phyloP scores from a whole-genome alignment of 1,140 invertebrate species.

The Drosophila sp. region DNA sequence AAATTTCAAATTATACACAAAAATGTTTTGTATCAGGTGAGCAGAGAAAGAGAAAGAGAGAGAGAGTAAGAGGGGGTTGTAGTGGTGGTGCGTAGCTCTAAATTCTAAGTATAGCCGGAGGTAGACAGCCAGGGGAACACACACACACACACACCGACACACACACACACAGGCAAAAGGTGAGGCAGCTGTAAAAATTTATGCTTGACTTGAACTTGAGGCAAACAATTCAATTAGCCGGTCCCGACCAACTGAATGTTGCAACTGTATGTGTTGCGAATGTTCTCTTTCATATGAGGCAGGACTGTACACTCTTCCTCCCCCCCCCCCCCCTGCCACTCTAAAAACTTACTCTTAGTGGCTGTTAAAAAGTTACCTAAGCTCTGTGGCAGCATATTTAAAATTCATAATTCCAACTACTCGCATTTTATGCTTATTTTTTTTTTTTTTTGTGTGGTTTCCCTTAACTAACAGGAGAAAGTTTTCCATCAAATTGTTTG shows the following conservation, averaged over 20 bases:
- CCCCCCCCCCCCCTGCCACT: not conserved
- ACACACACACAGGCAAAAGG: not conserved
- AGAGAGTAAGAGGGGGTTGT: not conserved
- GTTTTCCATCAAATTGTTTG: conserved; percentile 53
- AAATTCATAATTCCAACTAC: conserved; percentile 29
- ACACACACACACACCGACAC: not conserved
- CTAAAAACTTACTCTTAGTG: not conserved
- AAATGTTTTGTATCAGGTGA: conserved; percentile 54
- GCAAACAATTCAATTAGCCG: conserved; percentile 55
- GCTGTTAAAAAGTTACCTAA: conserved; percentile 8
- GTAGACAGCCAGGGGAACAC: not conserved
- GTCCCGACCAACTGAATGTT: conserved; percentile 23
- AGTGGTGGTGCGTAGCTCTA: not conserved
- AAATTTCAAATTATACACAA: conserved; percentile 66
- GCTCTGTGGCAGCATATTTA: not conserved
- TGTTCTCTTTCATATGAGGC: conserved; percentile 10
- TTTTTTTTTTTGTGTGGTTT: conserved; percentile 1
- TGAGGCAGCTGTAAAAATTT: conserved; percentile 20
- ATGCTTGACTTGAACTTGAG: conserved; percentile 11
- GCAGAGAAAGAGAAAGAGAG: conserved; percentile 4
- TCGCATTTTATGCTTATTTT: conserved; percentile 39
- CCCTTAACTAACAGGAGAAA: conserved; percentile 29
- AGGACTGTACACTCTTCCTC: not conserved
- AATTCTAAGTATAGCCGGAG: conserved; percentile 10
- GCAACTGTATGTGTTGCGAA: conserved; percentile 34